Evolutionary conservation across 1,140 invertebrate species (phyloP), one percentile per base, ranked within the genome.

Genomic region (Batillaria attramentaria): DNA sequence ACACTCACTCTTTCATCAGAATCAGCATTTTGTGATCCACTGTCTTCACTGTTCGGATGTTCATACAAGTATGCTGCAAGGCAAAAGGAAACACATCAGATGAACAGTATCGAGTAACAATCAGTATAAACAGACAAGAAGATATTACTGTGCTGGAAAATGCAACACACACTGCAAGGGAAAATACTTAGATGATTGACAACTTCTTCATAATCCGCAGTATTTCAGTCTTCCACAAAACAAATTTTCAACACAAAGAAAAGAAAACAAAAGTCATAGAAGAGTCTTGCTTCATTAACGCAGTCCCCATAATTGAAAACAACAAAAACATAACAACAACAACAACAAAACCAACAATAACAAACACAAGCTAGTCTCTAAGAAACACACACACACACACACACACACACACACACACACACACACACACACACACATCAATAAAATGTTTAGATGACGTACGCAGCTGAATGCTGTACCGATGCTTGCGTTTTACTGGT

Each of bases 381-480:
- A 3, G 31, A 35, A 24, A 66, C 33, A 31, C 20, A 66, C 62
- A 66, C 62, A 66, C 57, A 62, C 6, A n/a, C 6, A 16, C 31
- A 28, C 57, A 62, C 13, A 62, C 28, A 62, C 57, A 62, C 28
- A 16, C 57, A 62, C 13, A n/a, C n/a, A 62, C 31, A 6, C 10
- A 50, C 10, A 50, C 46, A 10, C 46, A 50, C 46, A 50, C 46
- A 50, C 10, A 13, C 24, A 10, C 10, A 13, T 24, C 46, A 50
- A 50, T 24, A 10, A 13, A 50, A 50, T 50, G 46, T 50, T 50
- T 10, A 50, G 41, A 8, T 39, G 28, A 75, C 73, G 8, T n/a
- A 75, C 73, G 73, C 39, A 75, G 39, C 73, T 75, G 73, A 75
- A 75, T 75, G 35, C 41, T 75, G 73, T 75, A 75, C 20, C 73